phyloP scores from a whole-genome alignment of 1,140 invertebrate species.

The Platyscapa corneri region DNA sequence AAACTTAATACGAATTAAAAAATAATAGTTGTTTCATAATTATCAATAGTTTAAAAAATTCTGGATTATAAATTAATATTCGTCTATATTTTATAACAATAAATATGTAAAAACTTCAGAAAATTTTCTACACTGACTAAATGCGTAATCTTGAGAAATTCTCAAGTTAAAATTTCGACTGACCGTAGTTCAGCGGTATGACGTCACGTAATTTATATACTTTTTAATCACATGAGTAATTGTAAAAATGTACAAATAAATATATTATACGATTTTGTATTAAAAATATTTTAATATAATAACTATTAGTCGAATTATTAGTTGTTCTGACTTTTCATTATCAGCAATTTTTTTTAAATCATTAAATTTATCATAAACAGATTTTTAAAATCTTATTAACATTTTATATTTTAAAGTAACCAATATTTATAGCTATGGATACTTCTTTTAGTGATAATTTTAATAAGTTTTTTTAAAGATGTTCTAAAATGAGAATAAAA shows the following conservation, averaged over 20 bases:
- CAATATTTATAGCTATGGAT: too few species aligned
- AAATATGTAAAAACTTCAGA: background rate
- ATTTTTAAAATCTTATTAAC: too few species aligned
- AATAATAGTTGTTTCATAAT: background rate
- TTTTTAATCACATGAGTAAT: background rate
- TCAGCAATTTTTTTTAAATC: too few species aligned
- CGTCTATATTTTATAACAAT: background rate
- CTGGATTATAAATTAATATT: background rate
- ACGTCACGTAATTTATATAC: background rate
- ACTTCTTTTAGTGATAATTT: too few species aligned
- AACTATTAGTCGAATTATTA: too few species aligned
- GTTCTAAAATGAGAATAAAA: too few species aligned
- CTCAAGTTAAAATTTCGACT: background rate
- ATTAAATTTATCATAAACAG: too few species aligned
- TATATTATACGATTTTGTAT: too few species aligned
- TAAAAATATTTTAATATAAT: too few species aligned
- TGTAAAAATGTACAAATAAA: background rate
- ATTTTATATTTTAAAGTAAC: too few species aligned
- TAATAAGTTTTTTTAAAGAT: too few species aligned
- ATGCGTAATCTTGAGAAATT: background rate
- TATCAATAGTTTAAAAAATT: background rate
- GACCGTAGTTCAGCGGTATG: slow-evolving; percentile 27
- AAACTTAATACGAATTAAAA: background rate
- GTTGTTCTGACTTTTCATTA: too few species aligned
- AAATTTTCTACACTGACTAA: background rate